Evolutionary conservation across 2,113 vertebrate genomes (phyloP), one percentile per base, ranked within the genome.

Genomic region (Syngnathus scovelli): DNA sequence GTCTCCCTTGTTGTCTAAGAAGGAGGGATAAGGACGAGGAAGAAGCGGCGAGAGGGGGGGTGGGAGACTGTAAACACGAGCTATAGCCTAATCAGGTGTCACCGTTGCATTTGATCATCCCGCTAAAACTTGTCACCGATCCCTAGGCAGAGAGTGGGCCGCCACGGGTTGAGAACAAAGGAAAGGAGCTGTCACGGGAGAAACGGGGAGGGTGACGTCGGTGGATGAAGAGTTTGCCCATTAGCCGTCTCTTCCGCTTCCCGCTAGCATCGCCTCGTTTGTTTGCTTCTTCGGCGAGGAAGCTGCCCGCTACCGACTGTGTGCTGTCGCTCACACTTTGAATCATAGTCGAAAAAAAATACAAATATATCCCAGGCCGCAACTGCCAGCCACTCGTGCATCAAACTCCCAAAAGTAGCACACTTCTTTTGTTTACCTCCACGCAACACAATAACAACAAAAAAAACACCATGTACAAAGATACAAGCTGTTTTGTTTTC

Each of bases 61-160:
- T 33, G 27, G 27, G 86, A 83, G 88, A 92, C 93, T 92, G 93
- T 94, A 95, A 96, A 96, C 93, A 96, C 92, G 90, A 90, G 90
- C 89, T 92, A 92, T 89, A 90, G 81, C 71, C 93, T 95, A 94
- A 95, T 95, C 94, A 95, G 90, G 92, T 96, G 95, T 94, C 96
- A 95, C 87, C 66, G 79, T 81, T 27, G 89, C 89, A 92, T 98
- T 96, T 98, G 95, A 98, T 98, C 95, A 94, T 89, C 87, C 86
- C 54, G 83, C 77, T 78, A 94, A 91, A 93, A 94, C 92, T 92
- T 95, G 95, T 95, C 95, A 96, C 88, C 89, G 92, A 93, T 93
- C 93, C 92, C 55, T 93, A 88, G 89, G 92, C 93, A 94, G 92
- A 92, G 93, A 93, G 92, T 89, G 92, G 92, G 92, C 89, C 81